These are phyloP conservation scores for Nysson spinosus DNA, from an alignment of 2,888 invertebrate genomes.

Conservation along the genomic window DNA sequence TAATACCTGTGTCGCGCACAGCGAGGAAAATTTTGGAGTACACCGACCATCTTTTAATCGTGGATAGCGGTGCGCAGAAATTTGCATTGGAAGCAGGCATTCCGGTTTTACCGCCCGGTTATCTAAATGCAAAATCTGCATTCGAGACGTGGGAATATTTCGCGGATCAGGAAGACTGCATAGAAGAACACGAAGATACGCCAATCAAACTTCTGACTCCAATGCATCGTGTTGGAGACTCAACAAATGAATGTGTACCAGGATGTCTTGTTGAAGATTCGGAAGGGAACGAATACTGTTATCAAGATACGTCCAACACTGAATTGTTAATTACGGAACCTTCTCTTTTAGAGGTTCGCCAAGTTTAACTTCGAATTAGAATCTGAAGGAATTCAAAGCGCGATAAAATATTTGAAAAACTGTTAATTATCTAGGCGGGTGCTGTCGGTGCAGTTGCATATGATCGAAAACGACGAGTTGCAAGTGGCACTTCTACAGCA, in stretches of 20 bases:
- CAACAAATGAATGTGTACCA: too few species aligned
- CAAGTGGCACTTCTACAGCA: slow-evolving; percentile 59
- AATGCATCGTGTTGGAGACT: background rate
- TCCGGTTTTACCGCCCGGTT: slow-evolving; percentile 37
- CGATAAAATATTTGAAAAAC: slow-evolving; percentile 5
- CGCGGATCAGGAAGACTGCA: background rate
- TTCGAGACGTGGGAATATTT: slow-evolving; percentile 13
- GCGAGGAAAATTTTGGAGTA: slow-evolving; percentile 59
- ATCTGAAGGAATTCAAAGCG: too few species aligned
- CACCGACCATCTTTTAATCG: slow-evolving; percentile 58
- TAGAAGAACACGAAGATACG: too few species aligned
- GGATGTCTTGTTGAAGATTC: too few species aligned
- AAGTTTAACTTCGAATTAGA: too few species aligned
- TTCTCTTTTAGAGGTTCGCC: too few species aligned
- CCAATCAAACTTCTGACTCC: slow-evolving; percentile 3
- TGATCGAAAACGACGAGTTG: slow-evolving; percentile 54
- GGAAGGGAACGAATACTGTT: too few species aligned
- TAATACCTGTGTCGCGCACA: too few species aligned
- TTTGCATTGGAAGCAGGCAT: slow-evolving; percentile 49
- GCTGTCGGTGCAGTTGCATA: slow-evolving; percentile 59
- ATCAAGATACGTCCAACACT: too few species aligned
- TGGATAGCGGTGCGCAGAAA: slow-evolving; percentile 58
- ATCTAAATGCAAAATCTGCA: slow-evolving; percentile 4
- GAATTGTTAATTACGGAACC: too few species aligned
- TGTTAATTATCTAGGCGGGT: slow-evolving; percentile 26